Evolutionary conservation across 2,888 invertebrate species (phyloP).

Genomic region (Hecatera dysodea): DNA sequence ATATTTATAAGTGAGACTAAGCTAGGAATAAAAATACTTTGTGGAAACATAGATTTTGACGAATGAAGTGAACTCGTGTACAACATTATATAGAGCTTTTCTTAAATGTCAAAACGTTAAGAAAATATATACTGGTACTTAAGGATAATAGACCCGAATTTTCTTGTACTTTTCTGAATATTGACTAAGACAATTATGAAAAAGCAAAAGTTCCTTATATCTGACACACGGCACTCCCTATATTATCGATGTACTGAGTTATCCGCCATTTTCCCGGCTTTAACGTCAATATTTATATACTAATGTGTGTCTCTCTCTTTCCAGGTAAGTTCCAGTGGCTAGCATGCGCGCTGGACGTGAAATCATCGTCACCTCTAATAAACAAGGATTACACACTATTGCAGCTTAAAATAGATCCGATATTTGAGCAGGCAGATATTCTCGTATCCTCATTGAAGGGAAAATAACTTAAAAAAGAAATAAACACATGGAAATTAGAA

Average conservation of each 20-base stretch:
- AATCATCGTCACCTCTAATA: conserved; percentile 42
- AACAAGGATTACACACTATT: conserved; percentile 50
- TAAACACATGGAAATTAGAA: not conserved
- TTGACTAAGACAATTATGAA: not conserved
- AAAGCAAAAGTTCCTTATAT: not conserved
- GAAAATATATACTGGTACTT: not conserved
- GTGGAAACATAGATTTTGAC: not conserved
- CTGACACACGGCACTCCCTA: not conserved
- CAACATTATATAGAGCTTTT: not conserved
- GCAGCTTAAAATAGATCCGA: conserved; percentile 38
- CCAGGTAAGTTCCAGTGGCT: conserved; percentile 78
- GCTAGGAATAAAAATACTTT: not conserved
- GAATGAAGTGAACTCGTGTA: conserved; percentile 15
- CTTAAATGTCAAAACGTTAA: not conserved
- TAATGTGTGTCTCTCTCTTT: conserved; percentile 61
- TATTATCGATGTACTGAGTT: not conserved
- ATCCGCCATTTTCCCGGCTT: not conserved
- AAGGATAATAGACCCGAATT: not conserved
- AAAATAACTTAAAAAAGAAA: not conserved
- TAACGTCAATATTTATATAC: not conserved
- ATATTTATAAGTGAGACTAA: conserved; percentile 6
- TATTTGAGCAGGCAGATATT: conserved; percentile 32
- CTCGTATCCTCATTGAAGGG: conserved; percentile 12
- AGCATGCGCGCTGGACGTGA: conserved; percentile 65
- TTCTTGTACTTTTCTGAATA: not conserved